These are phyloP conservation scores for Brachycybe producta DNA, from an alignment of 2,888 invertebrate species.

Conservation along the genomic window DNA sequence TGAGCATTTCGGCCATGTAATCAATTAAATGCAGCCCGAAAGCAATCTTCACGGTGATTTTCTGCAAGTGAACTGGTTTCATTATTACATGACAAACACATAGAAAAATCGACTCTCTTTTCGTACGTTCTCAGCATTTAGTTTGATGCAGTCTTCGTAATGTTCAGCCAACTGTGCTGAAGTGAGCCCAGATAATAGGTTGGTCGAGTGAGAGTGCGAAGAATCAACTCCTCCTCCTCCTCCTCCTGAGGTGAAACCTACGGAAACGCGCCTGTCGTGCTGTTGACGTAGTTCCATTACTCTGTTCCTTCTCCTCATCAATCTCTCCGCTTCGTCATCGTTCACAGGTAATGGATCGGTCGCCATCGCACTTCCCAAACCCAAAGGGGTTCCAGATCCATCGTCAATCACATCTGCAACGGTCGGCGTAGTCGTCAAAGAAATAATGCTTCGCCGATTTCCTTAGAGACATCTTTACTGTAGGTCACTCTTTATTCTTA, in stretches of 20 bases:
- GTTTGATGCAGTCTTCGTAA: conserved; percentile 58
- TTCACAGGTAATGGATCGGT: no score
- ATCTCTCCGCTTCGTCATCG: not conserved
- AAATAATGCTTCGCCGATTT: no score
- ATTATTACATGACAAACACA: not conserved
- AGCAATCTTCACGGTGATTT: conserved; percentile 78
- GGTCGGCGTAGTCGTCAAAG: no score
- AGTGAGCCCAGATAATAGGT: no score
- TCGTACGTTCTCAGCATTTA: conserved; percentile 65
- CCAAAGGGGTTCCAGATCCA: no score
- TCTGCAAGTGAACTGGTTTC: conserved; percentile 40
- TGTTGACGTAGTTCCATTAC: conserved; percentile 11
- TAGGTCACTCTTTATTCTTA: no score
- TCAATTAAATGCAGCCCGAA: conserved; percentile 78
- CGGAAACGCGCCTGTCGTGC: conserved; percentile 23
- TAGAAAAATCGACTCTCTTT: not conserved
- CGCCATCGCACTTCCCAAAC: no score
- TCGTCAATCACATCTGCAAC: no score
- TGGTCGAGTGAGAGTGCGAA: no score
- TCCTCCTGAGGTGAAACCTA: conserved; percentile 27
- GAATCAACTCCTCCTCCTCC: conserved; percentile 38
- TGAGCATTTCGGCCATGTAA: conserved; percentile 59
- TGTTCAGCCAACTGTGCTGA: conserved; percentile 45
- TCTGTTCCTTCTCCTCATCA: not conserved
- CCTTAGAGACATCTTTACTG: no score